These are phyloP conservation scores for Heterohyrax brucei DNA, from an alignment of 2,797 vertebrate genomes.

Conservation along the genomic window DNA sequence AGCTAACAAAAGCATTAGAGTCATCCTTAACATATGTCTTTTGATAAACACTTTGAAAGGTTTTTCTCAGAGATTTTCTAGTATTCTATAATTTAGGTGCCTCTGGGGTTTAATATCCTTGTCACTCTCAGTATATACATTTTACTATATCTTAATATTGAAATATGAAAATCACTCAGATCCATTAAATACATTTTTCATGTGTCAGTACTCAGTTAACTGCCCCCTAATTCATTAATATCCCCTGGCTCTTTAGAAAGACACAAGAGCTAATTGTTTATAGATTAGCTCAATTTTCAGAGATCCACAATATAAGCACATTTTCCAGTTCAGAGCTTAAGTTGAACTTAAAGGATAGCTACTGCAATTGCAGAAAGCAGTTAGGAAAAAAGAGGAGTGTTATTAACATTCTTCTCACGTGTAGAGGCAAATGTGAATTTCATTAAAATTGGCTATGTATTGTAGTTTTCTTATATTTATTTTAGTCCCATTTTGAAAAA, in stretches of 20 bases:
- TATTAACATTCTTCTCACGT: not conserved
- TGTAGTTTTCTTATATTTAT: not conserved
- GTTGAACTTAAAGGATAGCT: not conserved
- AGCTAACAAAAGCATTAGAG: not conserved
- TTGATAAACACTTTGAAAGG: not conserved
- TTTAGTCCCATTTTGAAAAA: not conserved
- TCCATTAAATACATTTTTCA: not conserved
- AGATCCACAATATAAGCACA: not conserved
- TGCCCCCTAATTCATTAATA: not conserved
- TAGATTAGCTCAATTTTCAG: not conserved
- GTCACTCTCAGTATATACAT: not conserved
- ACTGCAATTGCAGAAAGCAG: not conserved
- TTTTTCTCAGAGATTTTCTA: not conserved
- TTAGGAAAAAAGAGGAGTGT: not conserved
- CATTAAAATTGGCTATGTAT: not conserved
- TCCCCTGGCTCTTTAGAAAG: not conserved
- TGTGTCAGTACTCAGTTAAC: not conserved
- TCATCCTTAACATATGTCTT: not conserved
- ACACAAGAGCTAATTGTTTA: not conserved
- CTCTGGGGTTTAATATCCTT: not conserved
- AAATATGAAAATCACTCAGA: not conserved
- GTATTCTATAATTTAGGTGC: not conserved
- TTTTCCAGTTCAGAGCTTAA: not conserved
- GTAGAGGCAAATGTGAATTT: not conserved
- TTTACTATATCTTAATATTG: not conserved